Percentiles rank a stretch among this genome's conserved stretches.
These are phyloP conservation scores for Melanotaenia nigrans DNA, from an alignment of 2,797 vertebrate genomes.

Conservation along the genomic window DNA sequence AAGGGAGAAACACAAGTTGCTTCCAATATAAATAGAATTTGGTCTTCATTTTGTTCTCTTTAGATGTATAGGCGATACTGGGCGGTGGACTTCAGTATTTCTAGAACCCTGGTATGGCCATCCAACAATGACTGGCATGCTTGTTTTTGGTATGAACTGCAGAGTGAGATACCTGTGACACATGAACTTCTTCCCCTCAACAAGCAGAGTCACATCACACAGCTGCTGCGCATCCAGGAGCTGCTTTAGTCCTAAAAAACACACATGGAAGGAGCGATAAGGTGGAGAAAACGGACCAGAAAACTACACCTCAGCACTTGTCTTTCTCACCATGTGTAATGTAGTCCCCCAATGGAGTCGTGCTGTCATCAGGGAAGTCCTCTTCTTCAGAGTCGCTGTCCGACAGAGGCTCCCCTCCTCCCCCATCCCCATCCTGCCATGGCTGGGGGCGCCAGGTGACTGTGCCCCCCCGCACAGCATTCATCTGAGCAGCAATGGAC, in stretches of 20 bases:
- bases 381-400: slow-evolving; percentile 88
- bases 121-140: background rate
- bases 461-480: slow-evolving; percentile 76
- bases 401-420: slow-evolving; percentile 82
- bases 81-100: no score
- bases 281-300: background rate
- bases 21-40: no score
- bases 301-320: background rate
- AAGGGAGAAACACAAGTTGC: no score
- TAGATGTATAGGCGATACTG: no score
- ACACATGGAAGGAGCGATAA: background rate
- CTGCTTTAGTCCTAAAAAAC: slow-evolving; percentile 81
- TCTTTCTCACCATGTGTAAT: slow-evolving; percentile 80
- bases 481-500: slow-evolving; percentile 73
- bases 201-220: slow-evolving; percentile 86
- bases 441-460: slow-evolving; percentile 85
- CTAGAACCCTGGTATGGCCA: background rate
- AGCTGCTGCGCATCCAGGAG: slow-evolving; percentile 86
- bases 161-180: slow-evolving; percentile 83
- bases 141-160: background rate
- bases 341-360: slow-evolving; percentile 85
- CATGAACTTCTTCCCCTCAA: slow-evolving; percentile 86
- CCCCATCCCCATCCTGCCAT: slow-evolving; percentile 85
- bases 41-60: no score
- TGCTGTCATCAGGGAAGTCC: slow-evolving; percentile 87